phyloP scores from a whole-genome alignment of 2,888 invertebrate genomes.

The Campopleginae sp. region DNA sequence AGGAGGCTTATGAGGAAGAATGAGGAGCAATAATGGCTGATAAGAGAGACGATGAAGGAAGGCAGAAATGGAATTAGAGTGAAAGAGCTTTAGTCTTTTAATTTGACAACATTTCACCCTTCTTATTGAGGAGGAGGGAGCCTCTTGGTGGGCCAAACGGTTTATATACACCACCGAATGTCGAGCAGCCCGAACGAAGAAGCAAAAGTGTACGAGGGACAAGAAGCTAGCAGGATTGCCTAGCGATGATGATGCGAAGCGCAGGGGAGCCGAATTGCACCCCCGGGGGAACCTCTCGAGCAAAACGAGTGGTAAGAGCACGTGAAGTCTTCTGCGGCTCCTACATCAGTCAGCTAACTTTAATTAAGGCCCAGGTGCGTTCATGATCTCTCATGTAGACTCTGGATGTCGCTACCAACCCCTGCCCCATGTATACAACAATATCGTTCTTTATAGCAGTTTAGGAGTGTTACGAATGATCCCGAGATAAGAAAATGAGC shows the following conservation, averaged over 20 bases:
- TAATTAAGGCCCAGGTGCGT: constrained; percentile 79
- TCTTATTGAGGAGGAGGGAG: constrained; percentile 7
- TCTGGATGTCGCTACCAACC: background rate
- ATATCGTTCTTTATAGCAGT: constrained; percentile 37
- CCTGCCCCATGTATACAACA: background rate
- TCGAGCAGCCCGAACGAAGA: constrained; percentile 25
- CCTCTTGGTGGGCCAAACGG: constrained; percentile 21
- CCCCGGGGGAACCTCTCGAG: constrained; percentile 73
- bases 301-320: constrained; percentile 66
- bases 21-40: constrained; percentile 38
- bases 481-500: background rate
- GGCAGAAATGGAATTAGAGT: constrained; percentile 29
- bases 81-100: constrained; percentile 21
- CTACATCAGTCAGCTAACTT: constrained; percentile 78
- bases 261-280: constrained; percentile 75
- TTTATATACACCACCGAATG: constrained; percentile 33
- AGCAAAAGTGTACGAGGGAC: constrained; percentile 6
- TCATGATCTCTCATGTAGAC: constrained; percentile 8
- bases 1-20: constrained; percentile 3
- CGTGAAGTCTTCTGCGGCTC: constrained; percentile 56
- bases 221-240: constrained; percentile 21
- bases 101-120: constrained; percentile 45
- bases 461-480: background rate
- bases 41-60: constrained; percentile 16
- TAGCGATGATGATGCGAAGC: constrained; percentile 12